phyloP scores from a whole-genome alignment of 2,888 invertebrate species.

The Chaetogeoica ovagalla region DNA sequence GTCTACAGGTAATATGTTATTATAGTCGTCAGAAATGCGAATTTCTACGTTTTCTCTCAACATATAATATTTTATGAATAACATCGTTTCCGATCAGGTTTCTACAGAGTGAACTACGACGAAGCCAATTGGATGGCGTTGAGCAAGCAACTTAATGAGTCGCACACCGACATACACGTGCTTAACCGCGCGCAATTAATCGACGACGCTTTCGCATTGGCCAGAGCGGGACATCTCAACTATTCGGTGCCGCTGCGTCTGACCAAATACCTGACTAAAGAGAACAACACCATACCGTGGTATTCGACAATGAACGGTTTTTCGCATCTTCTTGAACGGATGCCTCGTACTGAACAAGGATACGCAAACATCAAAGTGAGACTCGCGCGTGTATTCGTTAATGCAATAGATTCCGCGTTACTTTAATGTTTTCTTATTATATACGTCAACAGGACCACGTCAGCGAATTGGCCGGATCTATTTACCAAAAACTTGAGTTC shows the following conservation, averaged over 20 bases:
- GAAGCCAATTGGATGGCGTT: slow-evolving; percentile 70
- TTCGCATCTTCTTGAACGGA: not conserved
- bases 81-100: slow-evolving; percentile 59
- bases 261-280: slow-evolving; percentile 70
- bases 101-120: slow-evolving; percentile 76
- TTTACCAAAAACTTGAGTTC: not conserved
- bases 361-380: slow-evolving; percentile 1
- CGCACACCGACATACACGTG: slow-evolving; percentile 60
- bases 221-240: slow-evolving; percentile 66
- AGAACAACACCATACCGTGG: slow-evolving; percentile 70
- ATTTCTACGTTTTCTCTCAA: too few relatives aligned
- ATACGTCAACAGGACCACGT: not conserved
- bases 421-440: not conserved
- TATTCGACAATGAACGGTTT: slow-evolving; percentile 42
- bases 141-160: slow-evolving; percentile 67
- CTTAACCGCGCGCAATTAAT: slow-evolving; percentile 78
- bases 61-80: too few relatives aligned
- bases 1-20: slow-evolving; percentile 62
- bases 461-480: not conserved
- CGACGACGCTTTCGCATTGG: slow-evolving; percentile 77
- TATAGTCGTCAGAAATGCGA: too few relatives aligned
- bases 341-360: not conserved
- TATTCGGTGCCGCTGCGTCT: slow-evolving; percentile 70
- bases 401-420: too few relatives aligned
- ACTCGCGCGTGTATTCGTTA: too few relatives aligned